Evolutionary conservation across 1,140 invertebrate species (phyloP), one percentile per base, ranked within the genome.

Genomic region (Philotrypesis tridentata): DNA sequence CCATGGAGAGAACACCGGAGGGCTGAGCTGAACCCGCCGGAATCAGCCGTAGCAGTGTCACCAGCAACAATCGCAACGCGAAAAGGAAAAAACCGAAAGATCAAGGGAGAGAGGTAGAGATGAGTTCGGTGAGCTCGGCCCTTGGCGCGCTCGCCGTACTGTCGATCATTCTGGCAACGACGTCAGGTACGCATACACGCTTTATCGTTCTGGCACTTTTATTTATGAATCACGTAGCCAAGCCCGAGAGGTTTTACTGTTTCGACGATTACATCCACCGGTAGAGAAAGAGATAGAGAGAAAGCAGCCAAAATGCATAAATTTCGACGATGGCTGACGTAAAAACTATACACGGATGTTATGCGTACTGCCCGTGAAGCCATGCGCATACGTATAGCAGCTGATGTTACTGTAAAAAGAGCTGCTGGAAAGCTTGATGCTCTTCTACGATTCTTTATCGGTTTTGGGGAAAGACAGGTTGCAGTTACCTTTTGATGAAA

Each of bases 131-230:
- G 84, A 85, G 84, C 73, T 87, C 86, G 85, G 84, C 79, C 84
- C 83, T 90, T 75, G 90, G 89, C 89, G 89, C 89, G 83, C 86
- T 91, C 89, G 90, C 89, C 88, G 85, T 89, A 85, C 76, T 89
- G 83, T 90, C 81, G 85, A 84, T 87, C 79, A 85, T 89, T 85
- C 86, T 89, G 80, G 87, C 85, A 82, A 84, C 85, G 77, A 87
- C 84, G 76, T 75, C 87, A 87, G 90, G 90, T 91, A 76, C 6
- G 40, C 63, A 2, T 33, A 60, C 14, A 21, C 14, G n/a, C 12
- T 60, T 65, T 27, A 0, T 27, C 21, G 60, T 7, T 43, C 40
- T 3, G 40, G 12, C 40, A 43, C 3, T 55, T 21, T 55, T n/a
- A 55, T 55, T 55, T n/a, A 55, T 6, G n/a, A n/a, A 55, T 55